Conservation (phyloP, 2,113 vertebrate genomes). For the Eudyptes chrysolophus region DNA sequence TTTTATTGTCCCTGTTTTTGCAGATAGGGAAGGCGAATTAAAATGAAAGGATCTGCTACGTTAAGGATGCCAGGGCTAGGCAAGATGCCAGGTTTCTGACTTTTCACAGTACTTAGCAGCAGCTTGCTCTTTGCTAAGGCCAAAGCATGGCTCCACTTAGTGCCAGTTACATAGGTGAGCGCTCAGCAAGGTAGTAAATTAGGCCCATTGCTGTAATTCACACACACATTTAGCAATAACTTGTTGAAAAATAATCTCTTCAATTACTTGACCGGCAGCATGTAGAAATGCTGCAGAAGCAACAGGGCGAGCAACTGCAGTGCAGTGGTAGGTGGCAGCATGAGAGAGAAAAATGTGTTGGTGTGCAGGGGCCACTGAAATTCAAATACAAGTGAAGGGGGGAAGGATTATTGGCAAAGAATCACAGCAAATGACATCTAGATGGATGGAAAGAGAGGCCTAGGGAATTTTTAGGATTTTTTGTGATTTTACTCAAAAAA, state of each 20-base stretch:
- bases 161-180: not conserved
- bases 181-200: not conserved
- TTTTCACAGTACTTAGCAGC: not conserved
- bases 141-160: not conserved
- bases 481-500: not conserved
- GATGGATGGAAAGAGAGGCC: not conserved
- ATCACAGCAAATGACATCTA: not conserved
- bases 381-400: not conserved
- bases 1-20: not conserved
- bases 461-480: not conserved
- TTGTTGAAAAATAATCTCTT: not conserved
- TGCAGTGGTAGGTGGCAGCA: constrained; percentile 1
- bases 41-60: not conserved
- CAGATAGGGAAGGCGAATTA: not conserved
- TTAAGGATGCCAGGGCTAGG: not conserved
- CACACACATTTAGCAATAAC: not conserved
- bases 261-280: not conserved
- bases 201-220: not conserved
- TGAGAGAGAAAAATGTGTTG: not conserved
- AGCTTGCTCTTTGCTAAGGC: not conserved
- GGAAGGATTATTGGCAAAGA: not conserved
- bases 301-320: not conserved
- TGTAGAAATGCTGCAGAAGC: not conserved
- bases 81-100: not conserved
- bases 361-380: not conserved